Evolutionary conservation across 2,113 vertebrate species (phyloP), one percentile per base, ranked within the genome.

Genomic region (Jacana jacana): DNA sequence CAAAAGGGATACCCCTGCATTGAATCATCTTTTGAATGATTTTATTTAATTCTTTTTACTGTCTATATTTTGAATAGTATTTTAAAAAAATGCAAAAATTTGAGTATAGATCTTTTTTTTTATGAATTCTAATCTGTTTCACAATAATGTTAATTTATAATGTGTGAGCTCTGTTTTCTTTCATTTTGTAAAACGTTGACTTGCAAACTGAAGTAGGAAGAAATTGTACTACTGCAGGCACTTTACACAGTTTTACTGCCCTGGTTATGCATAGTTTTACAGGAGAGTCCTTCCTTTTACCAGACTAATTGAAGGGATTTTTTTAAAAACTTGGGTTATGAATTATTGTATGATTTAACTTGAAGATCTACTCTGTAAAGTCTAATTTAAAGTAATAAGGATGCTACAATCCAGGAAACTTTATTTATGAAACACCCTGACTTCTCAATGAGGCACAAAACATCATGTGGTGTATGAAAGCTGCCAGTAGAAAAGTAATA

Each of bases 361-460:
- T 77, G 46, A 96, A 93, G 31, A 91, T 11, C 60, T 84, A 35
- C 30, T 76, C 54, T 79, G 57, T 63, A 90, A 88, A 4, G 25
- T 64, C 54, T 90, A 70, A 88, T 88, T 95, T 86, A 68, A 93
- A 81, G 31, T 54, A 86, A 55, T 77, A 85, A 92, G 46, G 82
- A 95, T 94, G 85, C n/a, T 71, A 91, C 68, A 89, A 30, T 85
- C 81, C 94, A 95, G 92, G 70, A 95, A 93, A 72, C 60, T 48
- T 24, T 81, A 44, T 24, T 92, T 96, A 95, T 60, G 85, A 96
- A 97, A 91, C 71, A 95, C 60, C 37, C 44, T 66, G 64, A 72
- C 76, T 89, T 94, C 93, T 93, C 87, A 91, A 12, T 37, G 64
- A 93, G 64, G 70, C 81, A 94, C 68, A 81, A 94, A 95, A 55